Evolutionary conservation across 2,888 invertebrate genomes (phyloP).

Genomic region (Trissoscelio sp.): DNA sequence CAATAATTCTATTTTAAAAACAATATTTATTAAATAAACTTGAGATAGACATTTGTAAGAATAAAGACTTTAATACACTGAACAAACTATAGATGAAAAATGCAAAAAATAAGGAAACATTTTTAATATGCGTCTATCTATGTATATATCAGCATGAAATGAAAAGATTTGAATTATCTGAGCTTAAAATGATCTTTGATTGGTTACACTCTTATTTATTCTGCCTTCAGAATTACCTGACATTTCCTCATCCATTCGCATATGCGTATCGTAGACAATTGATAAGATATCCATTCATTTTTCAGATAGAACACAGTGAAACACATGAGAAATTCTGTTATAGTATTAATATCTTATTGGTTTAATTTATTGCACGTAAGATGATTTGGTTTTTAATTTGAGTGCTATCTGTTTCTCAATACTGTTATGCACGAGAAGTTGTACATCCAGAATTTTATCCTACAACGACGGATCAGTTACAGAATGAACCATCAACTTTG

Average conservation of each 20-base stretch:
- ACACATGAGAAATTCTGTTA: slow-evolving; percentile 29
- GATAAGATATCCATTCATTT: slow-evolving; percentile 54
- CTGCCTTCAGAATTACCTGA: slow-evolving; percentile 32
- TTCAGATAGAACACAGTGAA: slow-evolving; percentile 28
- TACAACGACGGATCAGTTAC: neutral
- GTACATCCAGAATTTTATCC: neutral
- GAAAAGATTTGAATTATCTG: too few relatives aligned
- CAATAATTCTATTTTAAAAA: too few relatives aligned
- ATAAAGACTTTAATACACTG: too few relatives aligned
- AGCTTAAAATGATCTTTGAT: too few relatives aligned
- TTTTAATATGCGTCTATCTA: too few relatives aligned
- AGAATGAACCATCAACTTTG: neutral
- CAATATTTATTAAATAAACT: too few relatives aligned
- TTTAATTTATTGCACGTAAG: neutral
- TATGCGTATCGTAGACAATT: slow-evolving; percentile 19
- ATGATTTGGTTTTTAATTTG: slow-evolving; percentile 11
- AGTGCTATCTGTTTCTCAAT: neutral
- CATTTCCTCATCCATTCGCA: slow-evolving; percentile 30
- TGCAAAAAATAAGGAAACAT: too few relatives aligned
- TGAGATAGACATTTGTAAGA: too few relatives aligned
- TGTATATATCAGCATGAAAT: too few relatives aligned
- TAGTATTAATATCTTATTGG: too few relatives aligned
- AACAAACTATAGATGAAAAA: too few relatives aligned
- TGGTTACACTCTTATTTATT: too few relatives aligned
- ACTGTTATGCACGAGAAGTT: slow-evolving; percentile 8